A percentile compares a stretch with the other conserved stretches of the same genome.
Evolutionary conservation across 2,113 vertebrate species (phyloP).

Genomic region (Copsychus sechellarum): DNA sequence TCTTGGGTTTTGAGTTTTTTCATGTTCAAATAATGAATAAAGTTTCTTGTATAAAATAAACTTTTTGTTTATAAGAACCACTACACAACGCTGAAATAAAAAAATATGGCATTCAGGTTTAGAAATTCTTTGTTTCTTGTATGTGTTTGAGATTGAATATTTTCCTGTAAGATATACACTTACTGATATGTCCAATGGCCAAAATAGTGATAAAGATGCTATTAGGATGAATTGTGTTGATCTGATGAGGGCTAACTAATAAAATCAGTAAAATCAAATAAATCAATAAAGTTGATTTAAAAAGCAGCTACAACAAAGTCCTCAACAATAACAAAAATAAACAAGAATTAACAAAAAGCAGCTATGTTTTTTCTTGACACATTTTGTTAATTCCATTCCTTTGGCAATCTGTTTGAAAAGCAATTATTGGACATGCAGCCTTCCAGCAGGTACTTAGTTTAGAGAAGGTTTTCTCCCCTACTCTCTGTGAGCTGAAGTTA

Average conservation of each 20-base stretch:
- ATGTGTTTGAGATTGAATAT: not conserved
- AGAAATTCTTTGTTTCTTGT: not conserved
- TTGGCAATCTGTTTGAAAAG: not conserved
- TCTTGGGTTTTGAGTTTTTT: not conserved
- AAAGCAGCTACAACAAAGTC: not conserved
- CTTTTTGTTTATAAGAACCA: not conserved
- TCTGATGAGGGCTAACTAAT: not conserved
- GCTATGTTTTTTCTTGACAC: not conserved
- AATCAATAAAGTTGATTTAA: too few species aligned
- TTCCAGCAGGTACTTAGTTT: not conserved
- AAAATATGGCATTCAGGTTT: not conserved
- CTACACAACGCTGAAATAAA: not conserved
- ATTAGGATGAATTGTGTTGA: accelerated
- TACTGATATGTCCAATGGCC: not conserved
- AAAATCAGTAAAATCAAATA: too few species aligned
- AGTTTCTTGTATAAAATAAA: not conserved
- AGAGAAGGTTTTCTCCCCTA: not conserved
- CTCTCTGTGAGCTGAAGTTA: not conserved
- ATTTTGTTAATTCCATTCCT: not conserved
- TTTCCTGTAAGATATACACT: not conserved
- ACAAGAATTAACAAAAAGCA: not conserved
- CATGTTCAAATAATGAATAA: not conserved
- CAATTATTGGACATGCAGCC: not conserved
- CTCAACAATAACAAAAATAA: not conserved
- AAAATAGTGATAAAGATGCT: not conserved